phyloP scores from a whole-genome alignment of 2,797 vertebrate species.

The Bufotes viridis region DNA sequence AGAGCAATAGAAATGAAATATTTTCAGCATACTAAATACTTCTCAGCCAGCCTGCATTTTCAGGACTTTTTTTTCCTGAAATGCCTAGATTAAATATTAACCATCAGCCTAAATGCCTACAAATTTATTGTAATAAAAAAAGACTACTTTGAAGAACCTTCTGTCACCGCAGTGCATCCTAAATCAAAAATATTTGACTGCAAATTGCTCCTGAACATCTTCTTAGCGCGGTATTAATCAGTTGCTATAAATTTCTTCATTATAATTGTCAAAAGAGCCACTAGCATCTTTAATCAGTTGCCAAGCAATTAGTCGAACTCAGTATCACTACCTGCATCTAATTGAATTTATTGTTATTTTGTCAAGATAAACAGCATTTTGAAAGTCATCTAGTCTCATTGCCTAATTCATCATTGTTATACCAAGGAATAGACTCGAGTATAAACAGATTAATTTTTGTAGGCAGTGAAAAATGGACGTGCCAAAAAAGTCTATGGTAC shows the following conservation, averaged over 20 bases:
- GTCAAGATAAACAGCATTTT: constrained; percentile 63
- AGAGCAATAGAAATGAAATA: constrained; percentile 31
- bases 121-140: constrained; percentile 56
- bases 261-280: constrained; percentile 61
- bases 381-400: constrained; percentile 58
- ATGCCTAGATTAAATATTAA: constrained; percentile 57
- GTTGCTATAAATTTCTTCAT: constrained; percentile 62
- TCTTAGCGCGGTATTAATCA: constrained; percentile 59
- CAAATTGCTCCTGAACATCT: constrained; percentile 59
- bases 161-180: constrained; percentile 40
- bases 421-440: constrained; percentile 57
- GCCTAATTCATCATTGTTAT: constrained; percentile 63
- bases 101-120: constrained; percentile 47
- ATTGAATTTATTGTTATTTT: constrained; percentile 63
- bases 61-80: constrained; percentile 36
- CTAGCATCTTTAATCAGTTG: constrained; percentile 61
- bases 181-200: constrained; percentile 57
- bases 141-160: constrained; percentile 52
- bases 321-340: constrained; percentile 61
- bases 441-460: constrained; percentile 64
- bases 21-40: not conserved
- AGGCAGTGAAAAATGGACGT: constrained; percentile 60
- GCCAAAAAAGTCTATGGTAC: constrained; percentile 51
- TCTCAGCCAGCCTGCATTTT: constrained; percentile 17
- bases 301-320: constrained; percentile 58